phyloP scores from a whole-genome alignment of 2,113 vertebrate species.

The Neolamprologus brichardi region DNA sequence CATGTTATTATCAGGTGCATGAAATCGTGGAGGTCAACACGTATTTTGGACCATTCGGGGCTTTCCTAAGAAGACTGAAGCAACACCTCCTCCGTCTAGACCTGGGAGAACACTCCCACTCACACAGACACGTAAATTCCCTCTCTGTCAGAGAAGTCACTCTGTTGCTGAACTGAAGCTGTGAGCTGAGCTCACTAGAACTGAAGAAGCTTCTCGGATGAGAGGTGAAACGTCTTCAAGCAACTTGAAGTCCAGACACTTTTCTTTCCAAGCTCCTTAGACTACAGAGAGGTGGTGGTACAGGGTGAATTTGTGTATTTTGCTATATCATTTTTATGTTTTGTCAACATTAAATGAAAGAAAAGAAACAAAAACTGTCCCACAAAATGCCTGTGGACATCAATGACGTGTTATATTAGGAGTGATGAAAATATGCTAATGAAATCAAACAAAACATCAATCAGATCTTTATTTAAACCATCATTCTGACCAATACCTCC shows the following conservation, averaged over 20 bases:
- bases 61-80: not conserved
- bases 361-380: not conserved
- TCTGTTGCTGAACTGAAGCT: not conserved
- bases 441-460: not conserved
- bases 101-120: not conserved
- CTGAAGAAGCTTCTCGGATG: not conserved
- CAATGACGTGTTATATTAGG: not conserved
- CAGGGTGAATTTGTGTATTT: not conserved
- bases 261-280: not conserved
- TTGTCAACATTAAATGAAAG: not conserved
- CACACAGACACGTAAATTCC: not conserved
- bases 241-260: not conserved
- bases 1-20: not conserved
- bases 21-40: not conserved
- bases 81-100: not conserved
- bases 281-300: not conserved
- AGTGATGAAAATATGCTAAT: not conserved
- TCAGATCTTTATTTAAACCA: not conserved
- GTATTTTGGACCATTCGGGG: not conserved
- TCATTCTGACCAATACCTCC: not conserved
- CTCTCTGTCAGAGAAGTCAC: not conserved
- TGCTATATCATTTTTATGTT: not conserved
- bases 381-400: not conserved
- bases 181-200: not conserved
- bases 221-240: not conserved